phyloP scores from a whole-genome alignment of 2,797 vertebrate species.

The Esox masquinongy region DNA sequence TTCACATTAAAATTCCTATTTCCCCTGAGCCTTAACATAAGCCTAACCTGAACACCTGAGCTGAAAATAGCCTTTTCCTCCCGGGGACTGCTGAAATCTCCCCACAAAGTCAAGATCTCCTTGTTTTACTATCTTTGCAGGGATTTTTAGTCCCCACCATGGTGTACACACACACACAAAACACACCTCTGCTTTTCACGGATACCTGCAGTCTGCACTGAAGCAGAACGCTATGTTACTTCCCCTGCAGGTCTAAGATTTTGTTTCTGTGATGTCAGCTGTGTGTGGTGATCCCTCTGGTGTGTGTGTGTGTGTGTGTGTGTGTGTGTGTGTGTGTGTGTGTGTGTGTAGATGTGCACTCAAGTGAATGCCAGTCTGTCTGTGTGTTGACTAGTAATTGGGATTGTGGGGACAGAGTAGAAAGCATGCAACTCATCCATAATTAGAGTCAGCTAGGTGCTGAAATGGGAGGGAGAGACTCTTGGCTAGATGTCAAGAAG shows the following conservation, averaged over 20 bases:
- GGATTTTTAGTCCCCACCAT: no score
- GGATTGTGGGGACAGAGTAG: conserved; percentile 37
- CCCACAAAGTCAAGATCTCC: no score
- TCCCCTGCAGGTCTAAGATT: background rate
- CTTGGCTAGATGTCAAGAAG: conserved; percentile 54
- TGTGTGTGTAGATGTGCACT: background rate
- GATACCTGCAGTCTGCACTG: no score
- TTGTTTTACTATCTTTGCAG: no score
- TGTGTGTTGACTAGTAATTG: background rate
- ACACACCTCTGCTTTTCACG: no score
- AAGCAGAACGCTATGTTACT: background rate
- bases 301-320: background rate
- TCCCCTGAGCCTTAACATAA: no score
- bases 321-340: background rate
- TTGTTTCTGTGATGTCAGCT: background rate
- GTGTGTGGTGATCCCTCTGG: conserved; percentile 2
- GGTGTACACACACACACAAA: no score
- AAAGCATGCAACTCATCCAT: conserved; percentile 50
- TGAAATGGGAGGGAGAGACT: conserved; percentile 40
- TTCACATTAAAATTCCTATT: no score
- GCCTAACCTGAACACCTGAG: no score
- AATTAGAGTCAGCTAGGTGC: conserved; percentile 27
- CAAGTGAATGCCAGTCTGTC: background rate
- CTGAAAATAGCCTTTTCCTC: no score
- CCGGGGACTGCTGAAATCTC: no score